Evolutionary conservation across 2,888 invertebrate genomes (phyloP), one percentile per base, ranked within the genome.

Genomic region (Syrphus vitripennis): DNA sequence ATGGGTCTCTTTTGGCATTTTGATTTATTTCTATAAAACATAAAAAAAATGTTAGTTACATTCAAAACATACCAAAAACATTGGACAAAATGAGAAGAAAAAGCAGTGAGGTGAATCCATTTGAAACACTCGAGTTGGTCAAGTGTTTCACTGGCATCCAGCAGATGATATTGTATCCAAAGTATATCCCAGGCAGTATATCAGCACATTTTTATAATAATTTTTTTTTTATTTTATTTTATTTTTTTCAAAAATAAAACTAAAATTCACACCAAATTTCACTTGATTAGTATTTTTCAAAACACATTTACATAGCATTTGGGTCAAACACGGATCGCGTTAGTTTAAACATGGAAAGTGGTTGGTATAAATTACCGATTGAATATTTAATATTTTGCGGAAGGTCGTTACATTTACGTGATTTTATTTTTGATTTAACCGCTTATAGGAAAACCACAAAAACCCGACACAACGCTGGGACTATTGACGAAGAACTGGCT

Each of bases 71-170:
- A 86, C 86, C 86, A 70, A 82, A 34, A 78, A 74, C 74, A 82
- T 78, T 29, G 74, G 72, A 69, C 55, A 77, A 55, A 82, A 63
- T 77, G 70, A 86, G 81, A 55, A 82, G 57, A 57, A 86, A 74
- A 70, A 86, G 82, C 77, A 86, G 72, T 61, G 74, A 78, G 77
- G 86, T 86, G 86, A 86, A 86, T 86, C 86, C 86, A 86, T 86
- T 82, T 86, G 86, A 86, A 78, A 82, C 77, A 86, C 86, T 74
- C 82, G 74, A 74, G 72, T 63, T 65, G 69, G 74, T 70, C 69
- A 86, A 71, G 74, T 77, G 69, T 86, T 86, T 86, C 86, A 86
- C 81, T 86, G 86, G 86, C 86, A 86, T 86, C 86, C 86, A 86
- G 86, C 77, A 86, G 82, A 78, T 79, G 79, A 79, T 86, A 81